Percentiles rank a stretch among this genome's conserved stretches.
phyloP scores from a whole-genome alignment of 2,888 invertebrate genomes.

The Drosophila nr. medialis region DNA sequence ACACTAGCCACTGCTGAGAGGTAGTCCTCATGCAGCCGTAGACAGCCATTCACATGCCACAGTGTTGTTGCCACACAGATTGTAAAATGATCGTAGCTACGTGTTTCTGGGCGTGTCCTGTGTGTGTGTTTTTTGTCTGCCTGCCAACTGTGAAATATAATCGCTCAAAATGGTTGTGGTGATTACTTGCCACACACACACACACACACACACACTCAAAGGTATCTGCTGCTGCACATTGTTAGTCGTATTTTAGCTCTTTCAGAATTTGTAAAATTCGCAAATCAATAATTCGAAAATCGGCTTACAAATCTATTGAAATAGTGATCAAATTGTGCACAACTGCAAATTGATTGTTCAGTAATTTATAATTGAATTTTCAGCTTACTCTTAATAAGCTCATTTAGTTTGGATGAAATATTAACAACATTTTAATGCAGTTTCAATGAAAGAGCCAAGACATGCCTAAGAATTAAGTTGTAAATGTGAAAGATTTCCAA shows the following conservation, averaged over 20 bases:
- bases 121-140: constrained; percentile 8
- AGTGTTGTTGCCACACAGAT: constrained; percentile 52
- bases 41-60: constrained; percentile 39
- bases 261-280: constrained; percentile 14
- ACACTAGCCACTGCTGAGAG: constrained; percentile 16
- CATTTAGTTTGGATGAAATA: too few relatives aligned
- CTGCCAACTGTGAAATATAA: constrained; percentile 38
- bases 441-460: too few relatives aligned
- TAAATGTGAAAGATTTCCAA: too few relatives aligned
- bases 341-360: neutral
- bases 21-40: neutral
- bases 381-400: neutral
- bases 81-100: constrained; percentile 55
- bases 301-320: constrained; percentile 1
- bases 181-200: constrained; percentile 21
- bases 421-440: too few relatives aligned
- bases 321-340: neutral
- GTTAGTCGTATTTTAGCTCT: constrained; percentile 11
- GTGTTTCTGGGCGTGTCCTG: neutral
- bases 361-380: too few relatives aligned
- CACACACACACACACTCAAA: neutral
- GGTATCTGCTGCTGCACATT: constrained; percentile 1
- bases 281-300: constrained; percentile 2
- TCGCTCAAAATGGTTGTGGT: constrained; percentile 37
- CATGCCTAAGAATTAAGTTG: too few relatives aligned